Conservation (phyloP, 1,140 invertebrate genomes). For the Lucilia cuprina region DNA sequence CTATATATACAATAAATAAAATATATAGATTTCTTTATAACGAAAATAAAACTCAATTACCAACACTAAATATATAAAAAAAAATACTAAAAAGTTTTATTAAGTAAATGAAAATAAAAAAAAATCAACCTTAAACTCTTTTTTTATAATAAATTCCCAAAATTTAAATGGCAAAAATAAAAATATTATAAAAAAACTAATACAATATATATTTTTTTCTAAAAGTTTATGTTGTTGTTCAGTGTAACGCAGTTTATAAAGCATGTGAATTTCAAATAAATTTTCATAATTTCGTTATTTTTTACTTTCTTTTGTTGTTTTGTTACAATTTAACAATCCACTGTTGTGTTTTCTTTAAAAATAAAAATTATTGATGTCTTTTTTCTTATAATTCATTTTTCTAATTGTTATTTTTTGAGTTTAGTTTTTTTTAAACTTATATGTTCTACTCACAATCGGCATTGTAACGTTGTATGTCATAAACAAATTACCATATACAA, state of each 20-base stretch:
- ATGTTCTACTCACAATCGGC: no score
- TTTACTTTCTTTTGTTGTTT: background rate
- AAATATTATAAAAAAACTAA: background rate
- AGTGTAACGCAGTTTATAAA: background rate
- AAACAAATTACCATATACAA: no score
- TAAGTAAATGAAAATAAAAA: background rate
- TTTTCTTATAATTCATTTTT: background rate
- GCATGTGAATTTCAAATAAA: background rate
- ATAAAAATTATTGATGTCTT: background rate
- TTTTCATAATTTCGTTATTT: background rate
- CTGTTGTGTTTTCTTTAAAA: background rate
- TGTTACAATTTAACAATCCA: background rate
- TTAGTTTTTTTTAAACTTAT: no score
- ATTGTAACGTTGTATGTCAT: no score
- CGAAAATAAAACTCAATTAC: background rate
- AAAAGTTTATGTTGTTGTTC: background rate
- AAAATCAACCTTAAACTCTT: background rate
- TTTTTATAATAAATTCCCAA: background rate
- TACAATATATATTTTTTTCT: background rate
- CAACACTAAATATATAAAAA: background rate
- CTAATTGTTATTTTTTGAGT: no score
- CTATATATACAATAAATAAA: slow-evolving; percentile 13
- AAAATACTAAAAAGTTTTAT: background rate
- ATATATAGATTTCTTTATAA: background rate
- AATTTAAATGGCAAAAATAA: background rate